Evolutionary conservation across 2,113 vertebrate genomes (phyloP).

Genomic region (Raja brachyura): DNA sequence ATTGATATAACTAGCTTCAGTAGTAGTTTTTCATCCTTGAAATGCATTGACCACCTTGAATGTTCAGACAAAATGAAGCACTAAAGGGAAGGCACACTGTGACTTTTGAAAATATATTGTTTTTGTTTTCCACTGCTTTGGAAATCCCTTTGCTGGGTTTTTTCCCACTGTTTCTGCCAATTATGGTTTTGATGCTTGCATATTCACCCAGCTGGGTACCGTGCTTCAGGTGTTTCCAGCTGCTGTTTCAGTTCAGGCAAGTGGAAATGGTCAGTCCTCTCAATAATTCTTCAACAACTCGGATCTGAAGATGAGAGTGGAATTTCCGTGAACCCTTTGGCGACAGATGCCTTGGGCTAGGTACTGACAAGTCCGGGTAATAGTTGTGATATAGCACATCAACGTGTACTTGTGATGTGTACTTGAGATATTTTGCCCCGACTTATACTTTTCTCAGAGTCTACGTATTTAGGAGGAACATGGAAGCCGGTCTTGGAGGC

Average conservation of each 20-base stretch:
- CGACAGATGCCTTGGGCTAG: not conserved
- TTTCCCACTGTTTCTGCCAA: not conserved
- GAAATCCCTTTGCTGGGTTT: not conserved
- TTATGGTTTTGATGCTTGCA: not conserved
- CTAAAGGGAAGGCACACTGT: not conserved
- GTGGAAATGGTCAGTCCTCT: not conserved
- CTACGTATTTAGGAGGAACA: not conserved
- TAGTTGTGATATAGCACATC: too few species aligned
- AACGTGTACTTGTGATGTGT: not conserved
- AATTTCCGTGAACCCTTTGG: not conserved
- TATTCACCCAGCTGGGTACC: not conserved
- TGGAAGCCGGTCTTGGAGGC: not conserved
- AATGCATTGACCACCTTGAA: not conserved
- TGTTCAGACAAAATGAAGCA: not conserved
- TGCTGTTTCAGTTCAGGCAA: not conserved
- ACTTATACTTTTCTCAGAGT: not conserved
- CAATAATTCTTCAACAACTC: not conserved
- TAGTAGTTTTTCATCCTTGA: not conserved
- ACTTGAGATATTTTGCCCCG: not conserved
- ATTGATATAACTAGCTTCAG: not conserved
- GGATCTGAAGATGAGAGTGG: not conserved
- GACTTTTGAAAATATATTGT: not conserved
- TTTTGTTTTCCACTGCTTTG: not conserved
- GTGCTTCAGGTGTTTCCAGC: not conserved
- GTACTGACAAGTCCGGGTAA: too few species aligned